Conservation (phyloP, 1,140 invertebrate genomes). For the Solen grandis region DNA sequence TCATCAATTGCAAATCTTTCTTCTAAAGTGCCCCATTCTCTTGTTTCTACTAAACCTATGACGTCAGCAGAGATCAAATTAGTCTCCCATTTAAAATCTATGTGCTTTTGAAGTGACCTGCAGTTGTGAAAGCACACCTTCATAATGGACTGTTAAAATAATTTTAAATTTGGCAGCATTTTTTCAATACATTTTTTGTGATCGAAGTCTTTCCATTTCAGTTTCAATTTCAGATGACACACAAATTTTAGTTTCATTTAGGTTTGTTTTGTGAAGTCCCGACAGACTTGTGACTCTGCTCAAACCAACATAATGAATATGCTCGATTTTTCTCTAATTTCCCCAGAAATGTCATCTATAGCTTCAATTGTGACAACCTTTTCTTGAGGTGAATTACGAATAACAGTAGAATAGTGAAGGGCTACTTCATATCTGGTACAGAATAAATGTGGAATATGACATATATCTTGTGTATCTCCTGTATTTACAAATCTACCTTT, state of each 20-base stretch:
- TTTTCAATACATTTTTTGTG: neutral
- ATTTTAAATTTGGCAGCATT: conserved; percentile 1
- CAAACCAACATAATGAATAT: conserved; percentile 58
- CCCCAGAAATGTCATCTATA: neutral
- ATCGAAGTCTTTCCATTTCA: conserved; percentile 57
- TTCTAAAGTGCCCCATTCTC: neutral
- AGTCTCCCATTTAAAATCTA: conserved; percentile 23
- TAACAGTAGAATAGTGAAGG: neutral
- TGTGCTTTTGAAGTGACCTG: conserved; percentile 47
- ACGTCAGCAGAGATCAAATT: conserved; percentile 39
- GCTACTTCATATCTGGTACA: neutral
- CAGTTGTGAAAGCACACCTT: conserved; percentile 50
- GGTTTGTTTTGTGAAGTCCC: conserved; percentile 29
- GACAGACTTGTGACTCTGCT: conserved; percentile 43
- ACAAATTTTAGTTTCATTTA: conserved; percentile 49
- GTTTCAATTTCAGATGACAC: conserved; percentile 31
- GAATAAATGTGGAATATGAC: neutral
- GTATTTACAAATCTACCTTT: neutral
- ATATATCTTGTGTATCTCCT: conserved; percentile 13
- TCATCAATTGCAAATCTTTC: neutral
- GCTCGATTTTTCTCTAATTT: conserved; percentile 26
- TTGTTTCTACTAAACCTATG: conserved; percentile 46
- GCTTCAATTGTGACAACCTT: neutral
- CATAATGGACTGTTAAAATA: neutral
- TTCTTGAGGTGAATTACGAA: neutral